Percentiles rank a stretch among this genome's conserved stretches.
Evolutionary conservation across 2,888 invertebrate genomes (phyloP).

Genomic region (Epirrhoe alternata): DNA sequence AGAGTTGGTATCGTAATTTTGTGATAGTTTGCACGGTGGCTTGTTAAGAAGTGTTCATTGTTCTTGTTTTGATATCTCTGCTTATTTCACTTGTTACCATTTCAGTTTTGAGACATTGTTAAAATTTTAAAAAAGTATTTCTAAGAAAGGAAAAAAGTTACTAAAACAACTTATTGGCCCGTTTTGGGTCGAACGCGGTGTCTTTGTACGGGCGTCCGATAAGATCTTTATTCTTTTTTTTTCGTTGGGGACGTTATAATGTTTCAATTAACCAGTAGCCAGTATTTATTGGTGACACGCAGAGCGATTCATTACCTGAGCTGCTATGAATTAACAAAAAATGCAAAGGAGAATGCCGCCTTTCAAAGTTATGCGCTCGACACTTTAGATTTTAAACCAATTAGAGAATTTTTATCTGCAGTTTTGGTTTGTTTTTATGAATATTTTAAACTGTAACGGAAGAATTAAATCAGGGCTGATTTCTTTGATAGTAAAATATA

Average conservation of each 20-base stretch:
- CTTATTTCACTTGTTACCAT: constrained; percentile 56
- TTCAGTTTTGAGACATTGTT: constrained; percentile 52
- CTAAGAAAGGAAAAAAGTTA: constrained; percentile 54
- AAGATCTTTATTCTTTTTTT: constrained; percentile 63
- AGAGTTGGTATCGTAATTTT: constrained; percentile 1
- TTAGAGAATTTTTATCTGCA: constrained; percentile 26
- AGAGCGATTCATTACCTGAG: constrained; percentile 73
- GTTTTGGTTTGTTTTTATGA: constrained; percentile 16
- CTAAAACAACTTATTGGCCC: constrained; percentile 57
- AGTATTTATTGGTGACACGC: constrained; percentile 79
- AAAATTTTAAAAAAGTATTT: constrained; percentile 31
- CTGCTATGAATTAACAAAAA: constrained; percentile 60
- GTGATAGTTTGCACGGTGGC: constrained; percentile 62
- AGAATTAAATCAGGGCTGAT: not conserved
- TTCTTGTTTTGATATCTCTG: constrained; percentile 65
- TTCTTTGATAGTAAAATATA: not conserved
- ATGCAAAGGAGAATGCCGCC: constrained; percentile 59
- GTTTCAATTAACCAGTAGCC: constrained; percentile 85
- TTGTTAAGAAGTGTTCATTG: constrained; percentile 73
- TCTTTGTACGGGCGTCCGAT: constrained; percentile 67
- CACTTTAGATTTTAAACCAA: constrained; percentile 40
- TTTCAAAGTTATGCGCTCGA: constrained; percentile 52
- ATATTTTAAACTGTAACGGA: not conserved
- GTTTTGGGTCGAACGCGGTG: constrained; percentile 63
- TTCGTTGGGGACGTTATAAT: constrained; percentile 63